These are phyloP conservation scores for Napeogenes sylphis DNA, from an alignment of 2,888 invertebrate genomes.

Conservation along the genomic window DNA sequence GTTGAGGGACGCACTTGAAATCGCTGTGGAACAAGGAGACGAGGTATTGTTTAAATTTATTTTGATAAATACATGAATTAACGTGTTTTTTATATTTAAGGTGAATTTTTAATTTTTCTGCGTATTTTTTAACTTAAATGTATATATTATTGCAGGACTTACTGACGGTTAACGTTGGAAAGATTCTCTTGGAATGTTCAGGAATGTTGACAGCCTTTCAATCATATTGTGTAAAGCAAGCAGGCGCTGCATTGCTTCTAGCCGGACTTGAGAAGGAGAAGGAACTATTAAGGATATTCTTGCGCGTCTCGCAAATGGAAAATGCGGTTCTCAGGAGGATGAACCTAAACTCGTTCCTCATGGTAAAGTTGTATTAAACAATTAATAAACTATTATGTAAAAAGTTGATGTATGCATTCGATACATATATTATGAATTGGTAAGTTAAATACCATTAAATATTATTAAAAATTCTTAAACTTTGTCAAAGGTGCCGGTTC, in stretches of 20 bases:
- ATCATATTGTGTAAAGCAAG: constrained; percentile 96
- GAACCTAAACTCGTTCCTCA: constrained; percentile 98
- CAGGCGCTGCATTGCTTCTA: constrained; percentile 89
- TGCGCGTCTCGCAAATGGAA: constrained; percentile 97
- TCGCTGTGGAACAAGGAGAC: constrained; percentile 87
- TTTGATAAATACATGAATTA: neutral
- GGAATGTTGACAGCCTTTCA: constrained; percentile 97
- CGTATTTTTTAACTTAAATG: neutral
- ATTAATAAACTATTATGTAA: neutral
- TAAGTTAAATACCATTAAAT: neutral
- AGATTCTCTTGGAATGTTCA: constrained; percentile 92
- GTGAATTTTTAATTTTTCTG: too few relatives aligned
- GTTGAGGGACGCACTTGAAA: constrained; percentile 90
- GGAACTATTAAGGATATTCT: constrained; percentile 93
- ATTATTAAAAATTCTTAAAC: neutral
- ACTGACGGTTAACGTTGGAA: constrained; percentile 92
- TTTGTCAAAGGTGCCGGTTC: constrained; percentile 87
- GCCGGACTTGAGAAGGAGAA: constrained; percentile 96
- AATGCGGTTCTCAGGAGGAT: constrained; percentile 94
- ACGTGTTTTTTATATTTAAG: neutral
- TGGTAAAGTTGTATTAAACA: constrained; percentile 78
- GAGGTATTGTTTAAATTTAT: constrained; percentile 61
- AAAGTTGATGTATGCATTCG: neutral
- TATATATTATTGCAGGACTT: constrained; percentile 78
- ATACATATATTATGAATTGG: neutral